Conservation (phyloP, 53 echinoderm and acorn worm species). For the Holothuria scabra region DNA sequence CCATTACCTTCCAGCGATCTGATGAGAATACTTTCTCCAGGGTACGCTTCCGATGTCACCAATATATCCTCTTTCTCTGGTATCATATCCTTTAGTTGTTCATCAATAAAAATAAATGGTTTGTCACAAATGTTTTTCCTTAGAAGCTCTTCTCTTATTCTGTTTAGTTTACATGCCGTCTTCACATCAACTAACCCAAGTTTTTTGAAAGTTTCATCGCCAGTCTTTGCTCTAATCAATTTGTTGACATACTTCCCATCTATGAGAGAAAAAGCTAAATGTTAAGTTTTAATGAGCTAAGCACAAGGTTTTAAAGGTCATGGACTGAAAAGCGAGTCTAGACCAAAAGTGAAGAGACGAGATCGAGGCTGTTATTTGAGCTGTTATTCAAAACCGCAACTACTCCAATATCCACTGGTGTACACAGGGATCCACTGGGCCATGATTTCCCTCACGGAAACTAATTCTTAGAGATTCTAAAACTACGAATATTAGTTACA, state of each 20-base stretch:
- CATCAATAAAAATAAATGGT: slow-evolving; percentile 73
- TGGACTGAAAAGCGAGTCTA: too few species aligned
- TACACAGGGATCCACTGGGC: too few species aligned
- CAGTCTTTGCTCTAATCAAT: slow-evolving; percentile 79
- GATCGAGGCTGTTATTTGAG: too few species aligned
- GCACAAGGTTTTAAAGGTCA: too few species aligned
- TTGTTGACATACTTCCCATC: slow-evolving; percentile 58
- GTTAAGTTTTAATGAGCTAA: too few species aligned
- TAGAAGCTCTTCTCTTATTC: slow-evolving; percentile 72
- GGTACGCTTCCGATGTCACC: slow-evolving; percentile 79
- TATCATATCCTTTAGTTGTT: slow-evolving; percentile 69
- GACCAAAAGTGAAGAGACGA: too few species aligned
- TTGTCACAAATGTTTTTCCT: slow-evolving; percentile 59
- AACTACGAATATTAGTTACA: too few species aligned
- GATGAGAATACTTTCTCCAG: slow-evolving; percentile 71
- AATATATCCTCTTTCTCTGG: slow-evolving; percentile 70
- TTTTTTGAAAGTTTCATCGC: slow-evolving; percentile 84
- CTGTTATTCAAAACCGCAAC: too few species aligned
- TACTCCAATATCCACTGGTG: too few species aligned
- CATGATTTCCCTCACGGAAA: too few species aligned
- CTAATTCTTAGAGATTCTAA: too few species aligned
- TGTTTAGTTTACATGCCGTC: slow-evolving; percentile 71
- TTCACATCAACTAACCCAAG: slow-evolving; percentile 73
- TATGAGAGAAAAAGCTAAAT: too few species aligned
- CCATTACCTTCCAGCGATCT: slow-evolving; percentile 74